Base-by-base conservation (phyloP, 1,140 invertebrate species). In the Drosophila nikananu region DNA sequence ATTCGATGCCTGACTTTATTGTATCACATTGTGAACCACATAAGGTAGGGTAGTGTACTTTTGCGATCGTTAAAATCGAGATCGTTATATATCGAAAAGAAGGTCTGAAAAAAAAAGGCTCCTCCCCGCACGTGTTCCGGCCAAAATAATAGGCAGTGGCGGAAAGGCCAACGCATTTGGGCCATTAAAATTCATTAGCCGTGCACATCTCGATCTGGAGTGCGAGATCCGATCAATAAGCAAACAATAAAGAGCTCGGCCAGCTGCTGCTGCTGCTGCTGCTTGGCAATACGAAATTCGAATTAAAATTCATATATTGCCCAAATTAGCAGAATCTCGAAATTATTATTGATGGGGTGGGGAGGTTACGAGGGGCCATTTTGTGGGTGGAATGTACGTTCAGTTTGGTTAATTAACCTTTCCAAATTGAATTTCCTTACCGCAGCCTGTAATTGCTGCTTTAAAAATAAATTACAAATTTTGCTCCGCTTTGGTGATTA, bases 401-500 rank as follows among this genome's bases (percentile, higher is more conserved):
- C 27, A n/a, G 49, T 63, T 63, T 61, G 59, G 19, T 51, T 73
- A 73, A 73, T 74, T 73, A 73, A 61, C 55, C 67, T 73, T 73
- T 61, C 9, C 0, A 60, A 73, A 60, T 72, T 51, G 37, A 73
- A 73, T 73, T 61, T 74, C 71, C 71, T 39, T 46, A 44, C n/a
- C 37, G 52, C 52, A 15, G 39, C 17, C 25, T 30, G 51, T 58
- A 60, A 73, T 73, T 61, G 30, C 25, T 73, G 37, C 21, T 73
- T 73, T 2, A 55, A 52, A 23, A 61, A 46, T 25, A 61, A 60
- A 44, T 83, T 71, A 71, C 75, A 67, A 78, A 61, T 82, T 71
- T 79, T 27, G 83, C 42, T 42, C n/a, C 42, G 55, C 46, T 74
- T 62, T n/a, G 65, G 62, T 81, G 78, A 86, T 86, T 86, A 78